Evolutionary conservation across 2,797 vertebrate species (phyloP).

Genomic region (Gephyroberyx darwinii): DNA sequence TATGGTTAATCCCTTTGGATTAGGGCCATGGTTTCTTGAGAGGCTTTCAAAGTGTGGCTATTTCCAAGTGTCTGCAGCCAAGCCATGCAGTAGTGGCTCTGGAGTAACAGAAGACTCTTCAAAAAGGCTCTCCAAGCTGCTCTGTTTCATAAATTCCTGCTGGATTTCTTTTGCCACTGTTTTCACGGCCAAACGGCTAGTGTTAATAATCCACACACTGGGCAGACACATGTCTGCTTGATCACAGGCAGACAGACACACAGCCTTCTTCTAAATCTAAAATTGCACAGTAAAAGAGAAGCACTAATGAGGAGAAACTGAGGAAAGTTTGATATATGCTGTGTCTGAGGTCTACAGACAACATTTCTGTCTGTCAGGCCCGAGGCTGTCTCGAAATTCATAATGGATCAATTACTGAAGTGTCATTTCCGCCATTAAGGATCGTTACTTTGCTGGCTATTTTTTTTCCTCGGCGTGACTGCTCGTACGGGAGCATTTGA

Average conservation of each 20-base stretch:
- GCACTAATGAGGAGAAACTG: slow-evolving; percentile 15
- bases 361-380: slow-evolving; percentile 30
- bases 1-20: slow-evolving; percentile 62
- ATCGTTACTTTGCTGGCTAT: slow-evolving; percentile 17
- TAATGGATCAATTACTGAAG: slow-evolving; percentile 50
- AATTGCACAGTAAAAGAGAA: background rate
- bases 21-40: slow-evolving; percentile 49
- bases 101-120: slow-evolving; percentile 38
- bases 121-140: background rate
- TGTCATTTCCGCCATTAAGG: slow-evolving; percentile 40
- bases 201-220: background rate
- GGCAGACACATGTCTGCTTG: background rate
- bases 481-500: slow-evolving; percentile 42
- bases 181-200: slow-evolving; percentile 1
- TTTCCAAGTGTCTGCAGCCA: slow-evolving; percentile 38
- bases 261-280: slow-evolving; percentile 39
- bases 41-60: slow-evolving; percentile 29
- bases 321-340: slow-evolving; percentile 19
- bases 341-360: slow-evolving; percentile 25
- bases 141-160: background rate
- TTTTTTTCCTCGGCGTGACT: slow-evolving; percentile 24
- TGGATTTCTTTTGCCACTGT: background rate
- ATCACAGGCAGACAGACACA: slow-evolving; percentile 5
- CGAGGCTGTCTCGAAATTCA: slow-evolving; percentile 40
- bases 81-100: slow-evolving; percentile 9